Conservation (phyloP, 2,888 invertebrate species). For the Muscina levida region DNA sequence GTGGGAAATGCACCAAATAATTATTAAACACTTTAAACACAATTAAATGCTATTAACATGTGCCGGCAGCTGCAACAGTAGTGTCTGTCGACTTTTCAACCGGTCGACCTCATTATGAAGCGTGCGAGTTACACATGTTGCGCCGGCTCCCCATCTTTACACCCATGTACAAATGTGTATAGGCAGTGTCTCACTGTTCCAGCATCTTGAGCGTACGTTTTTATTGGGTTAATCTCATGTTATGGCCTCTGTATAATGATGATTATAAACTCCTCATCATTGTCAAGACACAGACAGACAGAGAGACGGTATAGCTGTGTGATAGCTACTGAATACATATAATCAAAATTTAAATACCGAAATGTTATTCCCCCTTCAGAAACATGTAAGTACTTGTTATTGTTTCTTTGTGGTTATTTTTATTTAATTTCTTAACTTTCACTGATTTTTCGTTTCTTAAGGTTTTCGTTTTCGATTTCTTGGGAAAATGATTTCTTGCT, state of each 20-base stretch:
- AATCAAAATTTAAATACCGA: slow-evolving; percentile 54
- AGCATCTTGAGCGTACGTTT: slow-evolving; percentile 11
- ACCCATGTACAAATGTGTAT: slow-evolving; percentile 28
- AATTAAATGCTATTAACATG: slow-evolving; percentile 64
- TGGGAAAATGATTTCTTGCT: slow-evolving; percentile 29
- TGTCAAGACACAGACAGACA: not conserved
- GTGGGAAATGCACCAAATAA: slow-evolving; percentile 46
- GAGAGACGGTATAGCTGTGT: too few species aligned
- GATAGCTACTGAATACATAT: not conserved
- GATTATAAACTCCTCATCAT: slow-evolving; percentile 32
- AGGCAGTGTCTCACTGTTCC: slow-evolving; percentile 21
- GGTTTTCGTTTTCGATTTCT: slow-evolving; percentile 19
- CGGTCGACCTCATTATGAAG: not conserved
- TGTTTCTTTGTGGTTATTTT: slow-evolving; percentile 45
- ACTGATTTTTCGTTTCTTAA: slow-evolving; percentile 55
- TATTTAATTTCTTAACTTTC: slow-evolving; percentile 60
- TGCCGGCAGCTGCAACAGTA: slow-evolving; percentile 33
- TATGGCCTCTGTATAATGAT: slow-evolving; percentile 44
- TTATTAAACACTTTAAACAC: slow-evolving; percentile 66
- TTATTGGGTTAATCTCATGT: slow-evolving; percentile 59
- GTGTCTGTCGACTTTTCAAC: slow-evolving; percentile 12
- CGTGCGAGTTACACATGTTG: slow-evolving; percentile 41
- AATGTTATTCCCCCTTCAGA: not conserved
- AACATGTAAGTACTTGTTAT: slow-evolving; percentile 47
- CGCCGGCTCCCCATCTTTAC: slow-evolving; percentile 42